These are phyloP conservation scores for Temnothorax rugatulus DNA, from an alignment of 2,888 invertebrate species.

Conservation along the genomic window DNA sequence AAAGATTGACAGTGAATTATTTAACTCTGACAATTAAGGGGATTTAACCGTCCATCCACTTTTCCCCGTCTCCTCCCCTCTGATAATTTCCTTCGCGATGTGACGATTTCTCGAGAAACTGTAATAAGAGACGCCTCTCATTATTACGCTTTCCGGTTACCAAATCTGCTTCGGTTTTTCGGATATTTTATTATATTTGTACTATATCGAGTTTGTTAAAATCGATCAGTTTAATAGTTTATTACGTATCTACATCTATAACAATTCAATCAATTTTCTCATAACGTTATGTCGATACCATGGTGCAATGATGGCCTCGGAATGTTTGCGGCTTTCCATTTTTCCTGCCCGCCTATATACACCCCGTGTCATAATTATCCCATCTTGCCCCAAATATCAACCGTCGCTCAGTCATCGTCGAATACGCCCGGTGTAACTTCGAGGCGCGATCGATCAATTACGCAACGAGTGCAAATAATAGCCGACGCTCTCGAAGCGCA, in stretches of 20 bases:
- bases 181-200: not conserved
- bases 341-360: not conserved
- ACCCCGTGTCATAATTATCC: conserved; percentile 40
- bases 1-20: conserved; percentile 85
- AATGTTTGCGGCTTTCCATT: conserved; percentile 16
- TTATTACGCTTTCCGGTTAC: not conserved
- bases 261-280: conserved; percentile 33
- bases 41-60: conserved; percentile 62
- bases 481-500: conserved; percentile 53
- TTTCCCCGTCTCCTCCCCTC: conserved; percentile 20
- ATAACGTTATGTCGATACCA: conserved; percentile 20
- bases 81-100: conserved; percentile 16
- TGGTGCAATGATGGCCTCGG: conserved; percentile 7
- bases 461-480: conserved; percentile 73
- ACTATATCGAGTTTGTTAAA: not conserved
- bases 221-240: not conserved
- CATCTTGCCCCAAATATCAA: conserved; percentile 62
- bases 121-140: conserved; percentile 3
- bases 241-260: not conserved
- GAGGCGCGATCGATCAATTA: conserved; percentile 82
- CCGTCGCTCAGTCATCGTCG: conserved; percentile 76
- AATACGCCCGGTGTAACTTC: conserved; percentile 74
- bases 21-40: conserved; percentile 83
- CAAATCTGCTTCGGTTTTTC: not conserved
- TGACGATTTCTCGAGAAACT: conserved; percentile 29